These are phyloP conservation scores for Druon quercuslanigerum DNA, from an alignment of 1,140 invertebrate genomes.

Conservation along the genomic window DNA sequence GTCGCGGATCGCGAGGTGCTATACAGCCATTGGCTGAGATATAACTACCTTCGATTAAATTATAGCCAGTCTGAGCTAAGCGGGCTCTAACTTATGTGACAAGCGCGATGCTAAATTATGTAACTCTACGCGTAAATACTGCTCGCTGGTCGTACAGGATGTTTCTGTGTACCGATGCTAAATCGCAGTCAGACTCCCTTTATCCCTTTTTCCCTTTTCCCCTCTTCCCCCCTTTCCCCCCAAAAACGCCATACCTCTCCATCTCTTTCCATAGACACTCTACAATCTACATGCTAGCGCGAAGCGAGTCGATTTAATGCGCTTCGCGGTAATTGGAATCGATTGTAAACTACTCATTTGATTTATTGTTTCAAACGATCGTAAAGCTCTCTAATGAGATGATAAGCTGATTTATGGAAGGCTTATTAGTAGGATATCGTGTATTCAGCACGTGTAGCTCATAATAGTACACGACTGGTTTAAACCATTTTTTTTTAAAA, in stretches of 20 bases:
- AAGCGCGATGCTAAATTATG: conserved; percentile 56
- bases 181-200: conserved; percentile 49
- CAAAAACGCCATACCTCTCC: neutral
- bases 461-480: neutral
- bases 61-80: conserved; percentile 51
- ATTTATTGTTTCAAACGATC: neutral
- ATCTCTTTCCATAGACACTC: neutral
- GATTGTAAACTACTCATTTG: conserved; percentile 10
- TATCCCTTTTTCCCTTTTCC: conserved; percentile 35
- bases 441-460: too few species aligned
- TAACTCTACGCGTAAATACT: conserved; percentile 58
- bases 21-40: conserved; percentile 51
- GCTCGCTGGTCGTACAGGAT: conserved; percentile 50
- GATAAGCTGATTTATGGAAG: conserved; percentile 4
- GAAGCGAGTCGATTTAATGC: conserved; percentile 19
- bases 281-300: conserved; percentile 2
- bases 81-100: conserved; percentile 57
- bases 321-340: conserved; percentile 24
- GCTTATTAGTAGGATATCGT: neutral
- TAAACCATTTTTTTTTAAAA: neutral
- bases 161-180: conserved; percentile 54
- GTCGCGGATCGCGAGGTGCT: conserved; percentile 49
- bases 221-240: conserved; percentile 15
- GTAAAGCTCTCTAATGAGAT: conserved; percentile 6
- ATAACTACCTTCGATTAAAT: conserved; percentile 56